These are phyloP conservation scores for Drosophila phalerata DNA, from an alignment of 2,888 invertebrate genomes.

Conservation along the genomic window DNA sequence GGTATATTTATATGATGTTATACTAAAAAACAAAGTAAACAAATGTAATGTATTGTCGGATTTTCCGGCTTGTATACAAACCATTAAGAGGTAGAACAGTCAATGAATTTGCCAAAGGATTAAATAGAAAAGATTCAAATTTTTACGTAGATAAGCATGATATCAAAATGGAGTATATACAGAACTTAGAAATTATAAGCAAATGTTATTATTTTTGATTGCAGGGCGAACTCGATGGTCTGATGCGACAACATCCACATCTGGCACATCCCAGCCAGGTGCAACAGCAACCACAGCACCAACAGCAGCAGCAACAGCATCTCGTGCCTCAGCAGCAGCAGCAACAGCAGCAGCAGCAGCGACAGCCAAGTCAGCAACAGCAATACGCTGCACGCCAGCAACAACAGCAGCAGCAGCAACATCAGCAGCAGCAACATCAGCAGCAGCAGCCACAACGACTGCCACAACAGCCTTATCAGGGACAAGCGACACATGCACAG, in stretches of 20 bases:
- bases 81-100: no score
- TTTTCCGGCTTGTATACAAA: no score
- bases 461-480: conserved; percentile 37
- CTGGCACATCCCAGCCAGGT: conserved; percentile 89
- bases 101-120: no score
- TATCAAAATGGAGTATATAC: no score
- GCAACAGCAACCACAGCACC: conserved; percentile 86
- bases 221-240: conserved; percentile 91
- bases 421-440: conserved; percentile 45
- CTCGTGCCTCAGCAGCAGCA: conserved; percentile 38
- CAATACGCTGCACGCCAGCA: conserved; percentile 54
- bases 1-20: no score
- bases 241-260: conserved; percentile 93
- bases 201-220: neutral
- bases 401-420: conserved; percentile 46
- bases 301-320: conserved; percentile 83
- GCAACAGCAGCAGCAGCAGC: conserved; percentile 31
- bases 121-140: no score
- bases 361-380: conserved; percentile 50
- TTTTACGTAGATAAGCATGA: no score
- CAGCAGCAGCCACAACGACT: conserved; percentile 49
- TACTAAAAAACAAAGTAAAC: no score
- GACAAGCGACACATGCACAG: conserved; percentile 51
- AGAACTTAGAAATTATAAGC: neutral
- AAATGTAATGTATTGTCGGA: no score